Conservation (phyloP, 2,888 invertebrate genomes). For the Cantharis flavilabris region DNA sequence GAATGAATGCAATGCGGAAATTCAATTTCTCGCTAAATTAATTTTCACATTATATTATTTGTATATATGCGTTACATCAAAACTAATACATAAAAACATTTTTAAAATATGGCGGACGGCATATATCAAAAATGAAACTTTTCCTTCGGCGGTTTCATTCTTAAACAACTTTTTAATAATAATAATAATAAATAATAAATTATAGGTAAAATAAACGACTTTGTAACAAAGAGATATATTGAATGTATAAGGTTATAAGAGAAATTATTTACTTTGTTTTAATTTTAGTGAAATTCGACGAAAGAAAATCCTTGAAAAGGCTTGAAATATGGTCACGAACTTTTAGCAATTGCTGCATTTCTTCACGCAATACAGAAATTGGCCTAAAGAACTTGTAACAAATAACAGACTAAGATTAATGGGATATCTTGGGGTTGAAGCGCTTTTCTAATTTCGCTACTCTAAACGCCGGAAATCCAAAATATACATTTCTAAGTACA, state of each 20-base stretch:
- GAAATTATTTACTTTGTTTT: background rate
- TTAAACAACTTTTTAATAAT: no score
- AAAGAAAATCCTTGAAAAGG: slow-evolving; percentile 17
- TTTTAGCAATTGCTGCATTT: slow-evolving; percentile 35
- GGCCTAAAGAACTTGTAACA: slow-evolving; percentile 36
- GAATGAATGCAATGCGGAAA: slow-evolving; percentile 20
- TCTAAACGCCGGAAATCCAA: slow-evolving; percentile 26
- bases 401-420: slow-evolving; percentile 35
- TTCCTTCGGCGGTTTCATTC: background rate
- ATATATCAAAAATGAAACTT: background rate
- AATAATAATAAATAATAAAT: no score
- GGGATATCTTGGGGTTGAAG: slow-evolving; percentile 34
- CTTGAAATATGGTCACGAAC: slow-evolving; percentile 35
- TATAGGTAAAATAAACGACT: background rate
- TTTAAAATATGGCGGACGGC: background rate
- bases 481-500: slow-evolving; percentile 26
- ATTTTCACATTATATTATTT: slow-evolving; percentile 10
- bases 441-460: slow-evolving; percentile 32
- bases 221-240: background rate
- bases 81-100: background rate
- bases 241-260: background rate
- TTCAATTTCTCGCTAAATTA: slow-evolving; percentile 29
- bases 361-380: slow-evolving; percentile 35
- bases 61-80: slow-evolving; percentile 2
- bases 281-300: slow-evolving; percentile 2